A percentile compares a stretch with the other conserved stretches of the same genome.
phyloP scores from a whole-genome alignment of 2,888 invertebrate genomes.

The Globia sparganii region DNA sequence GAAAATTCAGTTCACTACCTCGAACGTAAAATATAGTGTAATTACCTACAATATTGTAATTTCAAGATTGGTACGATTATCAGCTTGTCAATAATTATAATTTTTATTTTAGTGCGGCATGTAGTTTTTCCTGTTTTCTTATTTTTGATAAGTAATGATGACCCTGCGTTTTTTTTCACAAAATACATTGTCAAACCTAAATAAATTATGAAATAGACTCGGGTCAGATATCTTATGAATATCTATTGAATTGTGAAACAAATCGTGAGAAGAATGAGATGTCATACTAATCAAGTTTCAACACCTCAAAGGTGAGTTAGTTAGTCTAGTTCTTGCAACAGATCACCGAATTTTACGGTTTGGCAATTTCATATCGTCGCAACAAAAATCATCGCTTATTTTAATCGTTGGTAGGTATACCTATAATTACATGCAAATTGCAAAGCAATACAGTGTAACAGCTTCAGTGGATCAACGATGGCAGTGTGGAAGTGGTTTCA shows the following conservation, averaged over 20 bases:
- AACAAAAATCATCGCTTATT: background rate
- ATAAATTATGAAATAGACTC: background rate
- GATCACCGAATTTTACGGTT: slow-evolving; percentile 12
- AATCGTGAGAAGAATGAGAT: slow-evolving; percentile 54
- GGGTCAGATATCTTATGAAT: background rate
- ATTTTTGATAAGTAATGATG: slow-evolving; percentile 11
- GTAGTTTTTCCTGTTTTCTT: slow-evolving; percentile 24
- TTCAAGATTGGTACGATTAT: slow-evolving; percentile 22
- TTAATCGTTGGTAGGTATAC: background rate
- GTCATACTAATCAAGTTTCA: slow-evolving; percentile 55
- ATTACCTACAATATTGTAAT: background rate
- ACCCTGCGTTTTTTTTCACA: slow-evolving; percentile 1
- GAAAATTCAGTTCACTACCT: slow-evolving; percentile 10
- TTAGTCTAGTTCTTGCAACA: slow-evolving; percentile 34
- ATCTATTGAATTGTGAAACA: slow-evolving; percentile 30
- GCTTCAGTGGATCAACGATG: background rate
- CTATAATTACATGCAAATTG: background rate
- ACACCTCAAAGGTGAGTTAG: slow-evolving; percentile 46
- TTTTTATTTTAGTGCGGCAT: background rate
- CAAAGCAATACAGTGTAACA: background rate
- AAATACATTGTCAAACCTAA: background rate
- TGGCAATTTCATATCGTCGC: slow-evolving; percentile 19
- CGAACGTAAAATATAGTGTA: background rate
- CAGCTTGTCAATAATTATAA: slow-evolving; percentile 35
- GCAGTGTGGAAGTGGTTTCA: background rate